Base-by-base conservation (phyloP, 2,797 vertebrate species). In the Micrastur ruficollis region DNA sequence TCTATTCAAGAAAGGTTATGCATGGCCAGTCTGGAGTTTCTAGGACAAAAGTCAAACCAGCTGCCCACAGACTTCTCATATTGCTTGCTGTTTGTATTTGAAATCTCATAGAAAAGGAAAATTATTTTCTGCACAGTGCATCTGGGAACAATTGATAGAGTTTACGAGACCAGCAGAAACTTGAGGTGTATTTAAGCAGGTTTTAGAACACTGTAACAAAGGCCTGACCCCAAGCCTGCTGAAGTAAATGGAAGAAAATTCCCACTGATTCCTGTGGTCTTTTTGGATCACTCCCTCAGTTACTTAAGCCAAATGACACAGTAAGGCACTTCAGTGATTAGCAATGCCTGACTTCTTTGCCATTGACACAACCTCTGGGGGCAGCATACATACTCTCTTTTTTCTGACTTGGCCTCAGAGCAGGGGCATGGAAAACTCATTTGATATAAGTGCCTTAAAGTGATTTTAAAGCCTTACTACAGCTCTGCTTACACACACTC, bases 31-130 rank as follows among this genome's bases (percentile, higher is more conserved):
- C 71, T 90, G 66, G 67, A 90, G 72, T 70, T 97, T 74, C 66
- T 56, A 40, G 74, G 79, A 82, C 63, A 88, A 88, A 95, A 96
- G 40, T 94, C 79, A 89, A 95, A 78, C 13, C 42, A 49, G 81
- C 63, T 86, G 71, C 88, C 81, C 86, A 85, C 52, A 55, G 56
- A 32, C 38, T 84, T 83, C 81, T 93, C 31, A 4, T 79, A 81
- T 84, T 92, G 22, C 68, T 92, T 86, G 59, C 66, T 90, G 63
- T 49, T 95, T 81, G 42, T 56, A 79, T 88, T 78, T 83, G 44
- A 95, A 93, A 95, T 75, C 27, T 94, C 72, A 44, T 2, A 74
- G 91, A 86, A 96, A 91, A 88, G 11, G 87, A 83, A 90, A 90
- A 94, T 91, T 40, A 66, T 88, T 90, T 90, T 90, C 79, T 86